Conservation (phyloP, 2,113 vertebrate genomes). For the Anguilla rostrata region DNA sequence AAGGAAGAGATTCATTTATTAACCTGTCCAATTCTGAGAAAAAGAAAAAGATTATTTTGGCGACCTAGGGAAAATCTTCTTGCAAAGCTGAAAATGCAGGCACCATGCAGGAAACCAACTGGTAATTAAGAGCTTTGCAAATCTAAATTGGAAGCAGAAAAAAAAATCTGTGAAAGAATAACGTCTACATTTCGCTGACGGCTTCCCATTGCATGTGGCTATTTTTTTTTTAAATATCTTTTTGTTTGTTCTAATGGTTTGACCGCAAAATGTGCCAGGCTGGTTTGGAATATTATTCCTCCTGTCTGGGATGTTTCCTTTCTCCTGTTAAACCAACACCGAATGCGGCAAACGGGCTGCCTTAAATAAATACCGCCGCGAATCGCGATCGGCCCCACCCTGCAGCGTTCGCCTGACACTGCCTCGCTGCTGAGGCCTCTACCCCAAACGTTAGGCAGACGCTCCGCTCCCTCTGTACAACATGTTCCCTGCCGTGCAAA, state of each 20-base stretch:
- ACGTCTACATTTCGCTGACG: neutral
- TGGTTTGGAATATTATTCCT: neutral
- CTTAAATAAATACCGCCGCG: neutral
- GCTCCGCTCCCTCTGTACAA: too few relatives aligned
- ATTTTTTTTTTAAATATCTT: neutral
- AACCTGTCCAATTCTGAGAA: constrained; percentile 1
- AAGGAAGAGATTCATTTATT: neutral
- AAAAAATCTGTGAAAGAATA: neutral
- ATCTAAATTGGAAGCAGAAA: neutral
- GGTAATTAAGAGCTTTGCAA: neutral
- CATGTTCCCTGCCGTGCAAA: neutral
- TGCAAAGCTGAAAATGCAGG: neutral
- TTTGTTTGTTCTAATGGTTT: neutral
- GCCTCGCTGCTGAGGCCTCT: neutral
- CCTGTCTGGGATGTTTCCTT: neutral
- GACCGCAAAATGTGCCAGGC: neutral
- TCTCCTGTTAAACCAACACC: neutral
- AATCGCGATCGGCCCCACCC: neutral
- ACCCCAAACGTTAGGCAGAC: neutral
- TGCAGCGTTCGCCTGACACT: neutral
- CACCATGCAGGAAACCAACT: neutral
- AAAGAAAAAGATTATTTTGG: neutral
- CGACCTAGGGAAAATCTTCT: neutral
- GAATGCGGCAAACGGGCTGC: neutral
- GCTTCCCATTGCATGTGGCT: neutral